phyloP scores from a whole-genome alignment of 2,113 vertebrate genomes.

The Macaca fascicularis region T2T-MFA8v1.1 NC_088380.1:173726001-173726500 shows the following conservation, averaged over 20 bases:
- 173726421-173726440: neutral
- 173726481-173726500: neutral
- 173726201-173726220: neutral
- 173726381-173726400: neutral
- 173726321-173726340: neutral
- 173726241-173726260: neutral
- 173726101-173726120: neutral
- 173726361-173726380: neutral
- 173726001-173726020: neutral
- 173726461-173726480: conserved; percentile 14
- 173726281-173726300: neutral
- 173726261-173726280: neutral
- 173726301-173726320: neutral
- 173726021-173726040: neutral
- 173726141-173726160: conserved; percentile 32
- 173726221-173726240: neutral
- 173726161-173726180: neutral
- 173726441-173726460: neutral
- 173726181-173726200: neutral
- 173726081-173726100: neutral
- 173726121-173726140: neutral
- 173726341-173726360: neutral
- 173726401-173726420: neutral
- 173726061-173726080: neutral
- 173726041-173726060: neutral